Conservation (phyloP, 2,113 vertebrate species). For the Neodon shergylaensis region DNA sequence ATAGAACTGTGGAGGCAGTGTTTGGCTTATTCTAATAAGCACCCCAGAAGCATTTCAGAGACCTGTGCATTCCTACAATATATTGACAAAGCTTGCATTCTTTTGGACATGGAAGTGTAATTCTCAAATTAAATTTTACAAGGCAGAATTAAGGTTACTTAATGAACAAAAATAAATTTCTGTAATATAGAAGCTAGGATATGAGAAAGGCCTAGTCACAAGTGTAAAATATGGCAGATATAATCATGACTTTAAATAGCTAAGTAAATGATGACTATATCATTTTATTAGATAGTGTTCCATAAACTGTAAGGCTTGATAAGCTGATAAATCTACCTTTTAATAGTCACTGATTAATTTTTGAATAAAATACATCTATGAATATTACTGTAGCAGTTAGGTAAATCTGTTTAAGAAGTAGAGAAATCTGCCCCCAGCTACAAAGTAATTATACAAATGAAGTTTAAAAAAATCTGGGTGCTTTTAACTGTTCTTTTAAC, state of each 20-base stretch:
- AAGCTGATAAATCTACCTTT: conserved; percentile 84
- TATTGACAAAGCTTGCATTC: conserved; percentile 29
- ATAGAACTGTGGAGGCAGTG: neutral
- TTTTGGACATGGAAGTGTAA: neutral
- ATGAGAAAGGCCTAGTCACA: conserved; percentile 49
- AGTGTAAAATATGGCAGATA: conserved; percentile 76
- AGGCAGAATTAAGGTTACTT: conserved; percentile 78
- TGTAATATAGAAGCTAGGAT: conserved; percentile 63
- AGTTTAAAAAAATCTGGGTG: neutral
- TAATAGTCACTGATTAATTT: conserved; percentile 82
- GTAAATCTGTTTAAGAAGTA: conserved; percentile 66
- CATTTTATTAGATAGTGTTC: conserved; percentile 82
- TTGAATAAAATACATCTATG: conserved; percentile 78
- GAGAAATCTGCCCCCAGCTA: neutral
- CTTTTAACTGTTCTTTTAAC: neutral
- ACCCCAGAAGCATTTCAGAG: neutral
- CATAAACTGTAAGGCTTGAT: conserved; percentile 81
- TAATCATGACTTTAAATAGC: conserved; percentile 79
- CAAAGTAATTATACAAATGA: neutral
- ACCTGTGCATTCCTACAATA: conserved; percentile 48
- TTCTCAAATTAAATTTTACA: conserved; percentile 74
- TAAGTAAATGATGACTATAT: conserved; percentile 80
- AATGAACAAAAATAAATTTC: conserved; percentile 68
- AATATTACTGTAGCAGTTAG: conserved; percentile 61
- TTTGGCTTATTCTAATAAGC: neutral